Evolutionary conservation across 2,797 vertebrate species (phyloP).

Genomic region (Sebastes oblongus): DNA sequence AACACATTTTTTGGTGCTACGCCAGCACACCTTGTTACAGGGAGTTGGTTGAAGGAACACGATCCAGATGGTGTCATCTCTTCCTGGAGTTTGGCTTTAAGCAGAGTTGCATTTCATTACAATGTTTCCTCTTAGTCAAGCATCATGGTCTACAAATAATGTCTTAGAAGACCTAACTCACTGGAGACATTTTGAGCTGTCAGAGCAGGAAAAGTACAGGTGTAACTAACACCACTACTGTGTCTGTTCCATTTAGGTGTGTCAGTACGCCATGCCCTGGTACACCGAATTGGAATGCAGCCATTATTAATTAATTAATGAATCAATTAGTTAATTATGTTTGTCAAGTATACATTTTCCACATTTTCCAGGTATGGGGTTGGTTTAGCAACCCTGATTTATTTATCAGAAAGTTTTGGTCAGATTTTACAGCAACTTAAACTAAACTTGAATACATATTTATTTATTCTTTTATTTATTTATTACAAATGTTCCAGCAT

Average conservation of each 20-base stretch:
- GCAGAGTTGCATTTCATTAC: not conserved
- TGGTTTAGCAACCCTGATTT: not conserved
- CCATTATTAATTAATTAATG: too few relatives aligned
- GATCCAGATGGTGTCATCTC: slow-evolving; percentile 25
- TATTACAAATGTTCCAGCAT: not conserved
- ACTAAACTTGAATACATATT: not conserved
- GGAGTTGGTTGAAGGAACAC: not conserved
- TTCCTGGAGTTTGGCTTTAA: not conserved
- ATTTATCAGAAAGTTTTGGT: not conserved
- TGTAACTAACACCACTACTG: too few relatives aligned
- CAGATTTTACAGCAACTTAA: not conserved
- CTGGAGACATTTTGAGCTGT: not conserved
- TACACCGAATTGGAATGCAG: not conserved
- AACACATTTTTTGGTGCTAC: not conserved
- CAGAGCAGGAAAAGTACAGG: not conserved
- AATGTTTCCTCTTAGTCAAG: not conserved
- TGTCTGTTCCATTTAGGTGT: not conserved
- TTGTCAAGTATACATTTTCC: not conserved
- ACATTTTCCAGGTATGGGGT: not conserved
- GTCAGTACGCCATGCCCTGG: not conserved
- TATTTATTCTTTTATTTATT: too few relatives aligned
- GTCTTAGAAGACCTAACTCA: not conserved
- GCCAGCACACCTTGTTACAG: not conserved
- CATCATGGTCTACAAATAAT: not conserved
- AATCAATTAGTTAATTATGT: not conserved